phyloP scores from a whole-genome alignment of 2,113 vertebrate genomes.

The Cryptomyrus ogoouensis region DNA sequence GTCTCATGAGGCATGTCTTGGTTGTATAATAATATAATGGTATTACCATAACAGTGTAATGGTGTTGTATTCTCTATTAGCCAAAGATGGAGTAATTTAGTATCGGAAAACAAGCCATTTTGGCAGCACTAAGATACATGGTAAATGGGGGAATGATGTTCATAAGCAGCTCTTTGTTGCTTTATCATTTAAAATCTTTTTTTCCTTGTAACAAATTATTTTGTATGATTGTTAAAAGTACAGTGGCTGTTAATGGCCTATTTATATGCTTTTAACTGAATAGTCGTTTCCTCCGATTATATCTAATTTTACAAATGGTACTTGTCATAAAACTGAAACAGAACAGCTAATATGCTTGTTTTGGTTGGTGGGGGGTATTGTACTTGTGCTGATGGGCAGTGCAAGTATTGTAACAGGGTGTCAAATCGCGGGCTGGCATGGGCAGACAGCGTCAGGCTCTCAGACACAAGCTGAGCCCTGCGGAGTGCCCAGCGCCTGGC shows the following conservation, averaged over 20 bases:
- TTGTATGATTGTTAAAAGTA: background rate
- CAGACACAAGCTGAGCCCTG: conserved; percentile 82
- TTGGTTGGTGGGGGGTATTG: background rate
- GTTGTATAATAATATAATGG: background rate
- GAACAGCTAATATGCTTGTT: background rate
- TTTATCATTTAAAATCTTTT: background rate
- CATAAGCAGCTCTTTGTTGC: background rate
- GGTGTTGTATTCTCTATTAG: background rate
- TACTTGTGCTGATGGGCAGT: background rate
- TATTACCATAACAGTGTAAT: background rate
- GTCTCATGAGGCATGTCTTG: background rate
- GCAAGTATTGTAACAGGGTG: conserved; percentile 29
- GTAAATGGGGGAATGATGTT: background rate
- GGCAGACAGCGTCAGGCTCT: conserved; percentile 77
- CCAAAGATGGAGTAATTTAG: background rate
- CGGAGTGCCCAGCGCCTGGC: conserved; percentile 76
- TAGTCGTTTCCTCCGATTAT: background rate
- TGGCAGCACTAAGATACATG: background rate
- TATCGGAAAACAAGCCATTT: background rate
- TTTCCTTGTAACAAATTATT: background rate
- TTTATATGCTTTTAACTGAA: background rate
- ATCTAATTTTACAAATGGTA: background rate
- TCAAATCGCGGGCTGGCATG: conserved; percentile 38
- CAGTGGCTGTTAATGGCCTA: background rate
- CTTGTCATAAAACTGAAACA: background rate